Percentiles rank a stretch among this genome's conserved stretches.
Evolutionary conservation across 2,888 invertebrate genomes (phyloP).

Genomic region (Reticulitermes lucifugus): DNA sequence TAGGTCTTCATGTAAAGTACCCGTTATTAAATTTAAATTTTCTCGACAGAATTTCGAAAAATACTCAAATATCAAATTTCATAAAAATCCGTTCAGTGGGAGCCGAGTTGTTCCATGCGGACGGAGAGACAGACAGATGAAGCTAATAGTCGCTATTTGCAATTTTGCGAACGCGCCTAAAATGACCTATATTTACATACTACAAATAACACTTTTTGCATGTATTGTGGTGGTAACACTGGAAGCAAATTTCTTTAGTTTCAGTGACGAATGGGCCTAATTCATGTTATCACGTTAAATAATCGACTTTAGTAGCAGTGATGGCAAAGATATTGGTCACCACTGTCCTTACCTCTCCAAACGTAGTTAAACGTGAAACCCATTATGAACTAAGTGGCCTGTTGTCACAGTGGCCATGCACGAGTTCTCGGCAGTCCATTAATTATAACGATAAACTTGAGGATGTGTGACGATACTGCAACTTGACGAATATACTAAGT

Average conservation of each 20-base stretch:
- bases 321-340: neutral
- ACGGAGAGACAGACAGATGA: no score
- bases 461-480: neutral
- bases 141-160: no score
- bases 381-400: neutral
- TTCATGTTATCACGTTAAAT: neutral
- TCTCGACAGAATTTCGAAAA: no score
- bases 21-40: no score
- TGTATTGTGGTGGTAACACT: no score
- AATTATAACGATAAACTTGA: constrained; percentile 5
- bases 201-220: no score
- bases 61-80: no score
- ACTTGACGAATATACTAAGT: constrained; percentile 8
- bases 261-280: neutral
- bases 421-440: neutral
- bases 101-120: no score
- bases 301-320: neutral
- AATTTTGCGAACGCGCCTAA: no score
- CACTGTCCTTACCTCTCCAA: neutral
- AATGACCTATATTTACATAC: no score
- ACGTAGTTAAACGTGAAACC: neutral
- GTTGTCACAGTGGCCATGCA: neutral
- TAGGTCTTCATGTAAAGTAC: no score
- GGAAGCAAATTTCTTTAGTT: neutral
- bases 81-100: no score